Percentiles rank a stretch among this genome's conserved stretches.
phyloP scores from a whole-genome alignment of 2,888 invertebrate genomes.

The Mesopsocus fuscifrons region DNA sequence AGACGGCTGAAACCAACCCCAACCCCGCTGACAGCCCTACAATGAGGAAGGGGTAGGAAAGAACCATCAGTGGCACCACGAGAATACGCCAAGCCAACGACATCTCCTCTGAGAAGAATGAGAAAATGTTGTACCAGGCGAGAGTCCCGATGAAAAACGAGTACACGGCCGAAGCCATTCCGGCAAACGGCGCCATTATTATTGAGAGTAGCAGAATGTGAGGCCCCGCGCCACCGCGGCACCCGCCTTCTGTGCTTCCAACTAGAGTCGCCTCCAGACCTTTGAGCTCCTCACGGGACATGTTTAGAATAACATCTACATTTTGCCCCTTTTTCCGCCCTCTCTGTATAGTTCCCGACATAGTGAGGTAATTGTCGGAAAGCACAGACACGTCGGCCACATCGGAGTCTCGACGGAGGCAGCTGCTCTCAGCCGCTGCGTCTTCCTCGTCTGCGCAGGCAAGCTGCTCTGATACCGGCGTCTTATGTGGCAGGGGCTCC shows the following conservation, averaged over 20 bases:
- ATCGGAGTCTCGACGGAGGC: slow-evolving; percentile 25
- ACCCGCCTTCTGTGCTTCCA: slow-evolving; percentile 35
- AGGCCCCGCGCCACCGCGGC: slow-evolving; percentile 37
- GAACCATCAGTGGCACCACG: slow-evolving; percentile 43
- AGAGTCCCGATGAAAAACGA: slow-evolving; percentile 56
- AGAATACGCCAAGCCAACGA: slow-evolving; percentile 39
- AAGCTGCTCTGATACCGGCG: neutral
- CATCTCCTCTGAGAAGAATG: slow-evolving; percentile 45
- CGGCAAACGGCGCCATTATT: slow-evolving; percentile 44
- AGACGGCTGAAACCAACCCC: slow-evolving; percentile 43
- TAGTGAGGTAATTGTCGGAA: slow-evolving; percentile 42
- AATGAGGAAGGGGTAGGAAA: slow-evolving; percentile 50
- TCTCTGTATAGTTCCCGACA: slow-evolving; percentile 52
- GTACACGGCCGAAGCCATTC: slow-evolving; percentile 39
- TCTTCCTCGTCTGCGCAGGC: neutral
- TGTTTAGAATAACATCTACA: slow-evolving; percentile 49
- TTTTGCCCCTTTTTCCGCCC: slow-evolving; percentile 52
- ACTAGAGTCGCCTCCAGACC: slow-evolving; percentile 43
- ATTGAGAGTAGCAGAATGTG: slow-evolving; percentile 45
- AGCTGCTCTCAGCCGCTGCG: slow-evolving; percentile 17
- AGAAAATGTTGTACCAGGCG: slow-evolving; percentile 58
- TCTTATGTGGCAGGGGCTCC: neutral
- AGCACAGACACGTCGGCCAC: slow-evolving; percentile 32
- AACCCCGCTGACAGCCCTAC: slow-evolving; percentile 41
- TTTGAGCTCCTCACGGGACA: slow-evolving; percentile 49